These are phyloP conservation scores for Tribolium madens DNA, from an alignment of 1,140 invertebrate species.

Conservation along the genomic window DNA sequence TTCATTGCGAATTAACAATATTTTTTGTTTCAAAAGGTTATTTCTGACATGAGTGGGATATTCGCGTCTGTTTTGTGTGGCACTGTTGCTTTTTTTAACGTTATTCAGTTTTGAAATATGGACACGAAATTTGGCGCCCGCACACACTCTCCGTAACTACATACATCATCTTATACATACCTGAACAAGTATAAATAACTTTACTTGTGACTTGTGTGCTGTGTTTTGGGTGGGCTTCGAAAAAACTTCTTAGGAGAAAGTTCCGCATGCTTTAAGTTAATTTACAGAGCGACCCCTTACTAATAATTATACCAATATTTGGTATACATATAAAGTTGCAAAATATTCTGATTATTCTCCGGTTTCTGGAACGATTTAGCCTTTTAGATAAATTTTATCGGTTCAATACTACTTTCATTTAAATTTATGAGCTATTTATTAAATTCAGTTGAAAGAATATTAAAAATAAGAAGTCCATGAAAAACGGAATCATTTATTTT, in stretches of 20 bases:
- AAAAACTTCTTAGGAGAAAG: neutral
- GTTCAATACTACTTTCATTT: too few relatives aligned
- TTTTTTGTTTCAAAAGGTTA: conserved; percentile 18
- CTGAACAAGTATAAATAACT: conserved; percentile 9
- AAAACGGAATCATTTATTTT: neutral
- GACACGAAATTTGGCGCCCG: conserved; percentile 8
- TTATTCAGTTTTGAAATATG: conserved; percentile 4
- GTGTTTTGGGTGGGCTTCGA: neutral
- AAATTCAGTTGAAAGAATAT: neutral
- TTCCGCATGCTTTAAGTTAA: neutral
- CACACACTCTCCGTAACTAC: conserved; percentile 4
- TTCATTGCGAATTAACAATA: conserved; percentile 1
- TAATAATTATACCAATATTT: neutral
- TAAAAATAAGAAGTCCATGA: neutral
- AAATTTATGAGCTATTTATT: neutral
- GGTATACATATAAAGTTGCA: too few relatives aligned
- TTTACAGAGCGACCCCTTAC: neutral
- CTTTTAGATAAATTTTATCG: too few relatives aligned
- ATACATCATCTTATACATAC: conserved; percentile 19
- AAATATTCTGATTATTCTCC: too few relatives aligned
- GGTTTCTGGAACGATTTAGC: too few relatives aligned
- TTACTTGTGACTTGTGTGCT: neutral
- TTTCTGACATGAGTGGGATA: conserved; percentile 18
- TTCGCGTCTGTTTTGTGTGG: conserved; percentile 5
- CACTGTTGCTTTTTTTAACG: conserved; percentile 9